Base-by-base conservation (phyloP, 2,888 invertebrate species). In the Amphimallon solstitiale region DNA sequence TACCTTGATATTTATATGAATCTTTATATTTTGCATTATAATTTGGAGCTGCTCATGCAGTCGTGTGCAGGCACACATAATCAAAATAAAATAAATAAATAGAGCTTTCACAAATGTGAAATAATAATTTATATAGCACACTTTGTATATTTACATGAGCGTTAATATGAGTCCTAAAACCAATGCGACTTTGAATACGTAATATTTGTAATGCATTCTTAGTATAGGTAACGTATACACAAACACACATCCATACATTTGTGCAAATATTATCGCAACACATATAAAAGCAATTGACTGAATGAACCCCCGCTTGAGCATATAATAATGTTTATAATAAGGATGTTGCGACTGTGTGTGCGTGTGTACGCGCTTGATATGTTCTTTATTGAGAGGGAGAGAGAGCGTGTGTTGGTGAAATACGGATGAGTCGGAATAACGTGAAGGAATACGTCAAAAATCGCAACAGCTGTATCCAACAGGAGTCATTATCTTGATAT, bases 251-350 rank as follows among this genome's bases (percentile, higher is more conserved):
- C 7, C 1, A 43, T 29, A 59, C 40, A 61, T 29, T 14, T 48
- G 54, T 6, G 45, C 63, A 54, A 63, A 63, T 54, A 63, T 63
- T 63, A 63, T 63, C 63, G 54, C 51, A 52, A 45, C 52, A 21
- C 43, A 45, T 34, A 64, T 64, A 64, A 43, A 64, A 19, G 45
- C 46, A 64, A 62, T 62, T 62, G 62, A 49, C 56, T 59, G 43
- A 59, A 59, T 59, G 56, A 59, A 59, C 56, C 34, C 56, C 43
- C 29, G 34, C 29, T 43, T 43, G 29, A 5, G 6, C 23, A 29
- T 15, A 40, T 38, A n/a, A 4, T 40, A 38, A n/a, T 43, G 56
- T 59, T 59, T 43, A 59, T 59, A 59, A 59, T 59, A 59, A 59
- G 56, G 56, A 59, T 59, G 56, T 59, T 23, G 29, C 34, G 43